A percentile compares a stretch with the other conserved stretches of the same genome.
Evolutionary conservation across 2,888 invertebrate genomes (phyloP).

Genomic region (Sepiola atlantica): DNA sequence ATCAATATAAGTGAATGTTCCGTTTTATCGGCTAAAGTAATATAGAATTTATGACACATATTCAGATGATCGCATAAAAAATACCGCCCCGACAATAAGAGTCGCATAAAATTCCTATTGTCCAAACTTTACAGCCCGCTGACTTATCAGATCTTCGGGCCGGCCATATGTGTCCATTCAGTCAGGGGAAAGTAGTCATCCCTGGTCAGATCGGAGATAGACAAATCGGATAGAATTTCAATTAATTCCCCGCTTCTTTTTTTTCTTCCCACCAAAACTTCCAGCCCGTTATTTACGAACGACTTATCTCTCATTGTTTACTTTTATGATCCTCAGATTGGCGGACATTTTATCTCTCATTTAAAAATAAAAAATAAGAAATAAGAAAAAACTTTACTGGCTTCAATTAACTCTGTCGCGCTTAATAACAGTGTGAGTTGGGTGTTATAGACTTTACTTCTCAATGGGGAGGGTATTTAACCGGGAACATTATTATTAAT

Average conservation of each 20-base stretch:
- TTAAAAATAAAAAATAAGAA: too few species aligned
- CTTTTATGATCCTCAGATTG: background rate
- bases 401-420: background rate
- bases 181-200: background rate
- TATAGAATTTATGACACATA: slow-evolving; percentile 13
- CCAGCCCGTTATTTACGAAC: background rate
- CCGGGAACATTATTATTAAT: background rate
- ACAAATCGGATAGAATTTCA: background rate
- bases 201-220: background rate
- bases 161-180: slow-evolving; percentile 21
- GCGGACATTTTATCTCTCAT: background rate
- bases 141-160: background rate
- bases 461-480: background rate
- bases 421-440: background rate
- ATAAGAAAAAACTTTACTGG: background rate
- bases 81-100: background rate
- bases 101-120: background rate
- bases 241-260: background rate
- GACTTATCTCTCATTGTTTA: background rate
- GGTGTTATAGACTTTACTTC: background rate
- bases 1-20: background rate
- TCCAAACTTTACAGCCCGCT: background rate
- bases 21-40: background rate
- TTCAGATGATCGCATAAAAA: background rate
- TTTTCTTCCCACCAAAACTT: background rate